These are phyloP conservation scores for Erynnis tages DNA, from an alignment of 2,888 invertebrate species.

Conservation along the genomic window DNA sequence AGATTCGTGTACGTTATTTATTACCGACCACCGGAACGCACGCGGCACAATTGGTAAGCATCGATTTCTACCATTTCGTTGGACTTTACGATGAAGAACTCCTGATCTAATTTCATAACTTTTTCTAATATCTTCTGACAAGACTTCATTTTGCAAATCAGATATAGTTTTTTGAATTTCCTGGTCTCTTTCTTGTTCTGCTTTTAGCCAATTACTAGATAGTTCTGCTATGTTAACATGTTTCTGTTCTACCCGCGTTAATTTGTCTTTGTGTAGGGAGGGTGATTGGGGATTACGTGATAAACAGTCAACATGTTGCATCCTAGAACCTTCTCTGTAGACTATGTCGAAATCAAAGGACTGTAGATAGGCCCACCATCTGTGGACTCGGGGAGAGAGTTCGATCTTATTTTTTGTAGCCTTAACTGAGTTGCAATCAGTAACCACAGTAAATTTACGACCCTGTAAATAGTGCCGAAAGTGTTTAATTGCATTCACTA, in stretches of 20 bases:
- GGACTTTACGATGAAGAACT: not conserved
- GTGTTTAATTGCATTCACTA: not conserved
- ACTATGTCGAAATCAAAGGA: slow-evolving; percentile 30
- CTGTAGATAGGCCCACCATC: slow-evolving; percentile 36
- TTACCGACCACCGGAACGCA: slow-evolving; percentile 35
- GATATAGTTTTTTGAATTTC: slow-evolving; percentile 18
- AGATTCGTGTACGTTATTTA: slow-evolving; percentile 33
- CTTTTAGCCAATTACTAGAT: slow-evolving; percentile 32
- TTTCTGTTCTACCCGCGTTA: not conserved
- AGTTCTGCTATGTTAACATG: not conserved
- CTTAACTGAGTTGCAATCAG: slow-evolving; percentile 1
- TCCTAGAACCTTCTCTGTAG: slow-evolving; percentile 12
- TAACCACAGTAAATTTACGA: not conserved
- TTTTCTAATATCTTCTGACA: slow-evolving; percentile 21
- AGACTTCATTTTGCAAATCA: not conserved
- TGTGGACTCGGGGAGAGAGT: not conserved
- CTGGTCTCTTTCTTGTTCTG: slow-evolving; percentile 36
- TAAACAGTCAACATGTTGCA: slow-evolving; percentile 34
- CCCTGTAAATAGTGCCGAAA: slow-evolving; percentile 1
- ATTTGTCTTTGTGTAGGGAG: not conserved
- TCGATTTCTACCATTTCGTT: not conserved
- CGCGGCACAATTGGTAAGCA: slow-evolving; percentile 34
- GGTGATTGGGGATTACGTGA: slow-evolving; percentile 33
- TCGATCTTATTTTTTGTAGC: slow-evolving; percentile 4
- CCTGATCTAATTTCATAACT: slow-evolving; percentile 26